phyloP scores from a whole-genome alignment of 2,797 vertebrate genomes.

The Phataginus tetradactyla region DNA sequence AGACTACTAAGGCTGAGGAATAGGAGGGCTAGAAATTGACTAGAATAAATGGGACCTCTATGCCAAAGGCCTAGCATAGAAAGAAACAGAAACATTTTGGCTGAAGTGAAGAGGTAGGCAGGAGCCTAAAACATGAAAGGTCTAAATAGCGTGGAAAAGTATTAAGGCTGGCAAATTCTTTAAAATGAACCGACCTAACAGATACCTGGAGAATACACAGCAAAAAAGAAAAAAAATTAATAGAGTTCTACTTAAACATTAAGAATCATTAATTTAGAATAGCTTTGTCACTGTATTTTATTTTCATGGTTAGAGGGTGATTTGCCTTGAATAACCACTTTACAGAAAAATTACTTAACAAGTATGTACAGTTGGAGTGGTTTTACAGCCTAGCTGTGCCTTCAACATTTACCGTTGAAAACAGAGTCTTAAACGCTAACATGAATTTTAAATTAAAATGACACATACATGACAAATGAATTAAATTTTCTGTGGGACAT shows the following conservation, averaged over 20 bases:
- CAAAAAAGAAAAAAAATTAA: background rate
- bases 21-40: background rate
- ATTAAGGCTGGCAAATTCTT: background rate
- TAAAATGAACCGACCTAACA: background rate
- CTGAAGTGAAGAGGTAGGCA: background rate
- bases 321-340: background rate
- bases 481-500: conserved; percentile 27
- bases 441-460: conserved; percentile 39
- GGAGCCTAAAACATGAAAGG: background rate
- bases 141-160: background rate
- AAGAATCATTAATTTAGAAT: background rate
- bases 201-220: background rate
- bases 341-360: background rate
- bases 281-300: background rate
- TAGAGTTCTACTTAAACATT: conserved; percentile 19
- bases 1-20: background rate
- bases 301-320: background rate
- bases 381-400: background rate
- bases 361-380: background rate
- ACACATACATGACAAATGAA: background rate
- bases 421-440: background rate
- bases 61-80: background rate
- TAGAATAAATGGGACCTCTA: background rate
- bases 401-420: background rate
- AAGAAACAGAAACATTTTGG: background rate